Evolutionary conservation across 2,888 invertebrate species (phyloP).

Genomic region (Deilephila elpenor): DNA sequence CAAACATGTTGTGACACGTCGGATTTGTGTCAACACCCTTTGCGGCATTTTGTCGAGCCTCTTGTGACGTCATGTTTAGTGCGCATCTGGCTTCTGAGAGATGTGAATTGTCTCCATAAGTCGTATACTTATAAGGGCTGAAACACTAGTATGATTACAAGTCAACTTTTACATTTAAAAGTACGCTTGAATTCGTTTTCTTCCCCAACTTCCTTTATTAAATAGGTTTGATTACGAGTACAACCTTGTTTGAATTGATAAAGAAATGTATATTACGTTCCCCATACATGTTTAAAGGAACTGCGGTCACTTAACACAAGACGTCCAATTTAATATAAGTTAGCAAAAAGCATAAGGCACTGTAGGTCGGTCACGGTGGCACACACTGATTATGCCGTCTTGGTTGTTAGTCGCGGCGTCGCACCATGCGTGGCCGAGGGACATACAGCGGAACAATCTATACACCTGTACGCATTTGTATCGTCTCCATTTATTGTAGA

Average conservation of each 20-base stretch:
- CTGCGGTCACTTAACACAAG: constrained; percentile 54
- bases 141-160: too few relatives aligned
- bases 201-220: too few relatives aligned
- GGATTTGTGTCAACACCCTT: constrained; percentile 6
- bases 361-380: constrained; percentile 58
- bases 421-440: constrained; percentile 44
- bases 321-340: constrained; percentile 32
- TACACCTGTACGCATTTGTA: constrained; percentile 29
- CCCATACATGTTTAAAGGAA: constrained; percentile 43
- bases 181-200: too few relatives aligned
- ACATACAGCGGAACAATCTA: constrained; percentile 37
- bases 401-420: constrained; percentile 47
- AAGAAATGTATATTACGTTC: too few relatives aligned
- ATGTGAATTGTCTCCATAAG: not conserved
- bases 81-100: not conserved
- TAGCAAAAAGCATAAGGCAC: constrained; percentile 61
- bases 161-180: too few relatives aligned
- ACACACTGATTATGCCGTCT: constrained; percentile 58
- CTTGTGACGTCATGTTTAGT: not conserved
- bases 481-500: not conserved
- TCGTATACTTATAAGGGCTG: too few relatives aligned
- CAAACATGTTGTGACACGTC: constrained; percentile 2
- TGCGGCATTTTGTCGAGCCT: not conserved
- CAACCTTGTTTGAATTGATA: too few relatives aligned
- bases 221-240: too few relatives aligned